Base-by-base conservation (phyloP, 2,113 vertebrate species). In the Chelonoidis abingdonii region DNA sequence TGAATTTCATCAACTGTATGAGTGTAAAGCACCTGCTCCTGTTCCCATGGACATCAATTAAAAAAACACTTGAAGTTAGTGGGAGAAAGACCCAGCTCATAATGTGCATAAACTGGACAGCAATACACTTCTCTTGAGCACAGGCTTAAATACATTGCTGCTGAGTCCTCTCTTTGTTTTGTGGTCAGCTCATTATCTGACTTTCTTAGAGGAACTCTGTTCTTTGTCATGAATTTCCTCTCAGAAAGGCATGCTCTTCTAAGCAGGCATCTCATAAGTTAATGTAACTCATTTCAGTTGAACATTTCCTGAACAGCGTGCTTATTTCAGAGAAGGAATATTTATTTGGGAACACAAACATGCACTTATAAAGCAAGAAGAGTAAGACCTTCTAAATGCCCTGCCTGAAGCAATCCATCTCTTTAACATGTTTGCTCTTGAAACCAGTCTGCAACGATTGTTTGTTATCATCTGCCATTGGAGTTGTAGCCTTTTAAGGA, bases 321-420 rank as follows among this genome's bases (percentile, higher is more conserved):
- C 29, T 92, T 44, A 1, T 50, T 62, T 89, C 6, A 86, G 83
- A 62, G 38, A 83, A 80, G 83, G 44, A 57, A 4, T 53, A 14
- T 35, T 69, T 83, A 87, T 4, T 1, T 10, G 24, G 21, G 8
- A 93, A 84, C 49, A 5, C 24, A 35, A 87, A 52, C 49, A 38
- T 12, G 41, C 44, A 4, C 80, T 96, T 90, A 4, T 27, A 50
- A 93, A 86, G 86, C 62, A 12, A 83, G 50, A 31, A 90, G 54
- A 2, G 3, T 53, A 49, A 96, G 90, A 87, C 89, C 94, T 57
- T 93, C 87, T 89, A 59, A 95, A 90, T 80, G 89, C 89, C 79
- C 89, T 12, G 93, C 93, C 95, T 69, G 16, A 92, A 88, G 96
- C 91, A 89, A 90, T 91, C 90, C 87, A 83, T 89, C 90, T 88